A percentile compares a stretch with the other conserved stretches of the same genome.
phyloP scores from a whole-genome alignment of 2,888 invertebrate species.

The Volucella zonaria region DNA sequence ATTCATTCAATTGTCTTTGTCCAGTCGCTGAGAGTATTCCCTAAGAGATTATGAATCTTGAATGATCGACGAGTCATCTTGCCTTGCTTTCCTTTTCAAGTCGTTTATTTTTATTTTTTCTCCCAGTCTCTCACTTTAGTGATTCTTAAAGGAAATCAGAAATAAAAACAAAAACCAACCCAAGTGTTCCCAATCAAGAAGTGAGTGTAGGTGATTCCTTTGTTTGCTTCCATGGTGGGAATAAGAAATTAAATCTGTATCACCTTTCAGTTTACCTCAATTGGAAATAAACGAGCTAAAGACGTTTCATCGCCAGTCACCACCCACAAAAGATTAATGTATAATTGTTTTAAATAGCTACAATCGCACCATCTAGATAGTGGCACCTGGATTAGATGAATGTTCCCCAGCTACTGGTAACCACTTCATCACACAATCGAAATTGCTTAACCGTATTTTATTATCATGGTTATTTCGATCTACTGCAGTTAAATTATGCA shows the following conservation, averaged over 20 bases:
- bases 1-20: no score
- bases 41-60: no score
- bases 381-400: not conserved
- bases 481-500: conserved; percentile 37
- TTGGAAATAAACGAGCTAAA: not conserved
- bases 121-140: conserved; percentile 18
- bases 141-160: not conserved
- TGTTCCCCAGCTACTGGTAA: conserved; percentile 23
- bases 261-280: conserved; percentile 1
- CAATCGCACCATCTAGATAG: conserved; percentile 24
- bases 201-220: conserved; percentile 14
- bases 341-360: conserved; percentile 36
- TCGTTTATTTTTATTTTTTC: conserved; percentile 11
- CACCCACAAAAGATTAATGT: conserved; percentile 39
- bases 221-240: conserved; percentile 23
- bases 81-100: not conserved
- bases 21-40: no score
- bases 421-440: conserved; percentile 54
- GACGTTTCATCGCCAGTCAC: not conserved
- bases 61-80: not conserved
- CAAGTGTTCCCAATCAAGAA: conserved; percentile 25
- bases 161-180: conserved; percentile 5
- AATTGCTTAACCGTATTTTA: conserved; percentile 58
- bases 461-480: conserved; percentile 53
- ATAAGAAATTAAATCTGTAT: conserved; percentile 6